Evolutionary conservation across 2,888 invertebrate genomes (phyloP), one percentile per base, ranked within the genome.

Genomic region (Chrysotoxum bicinctum): DNA sequence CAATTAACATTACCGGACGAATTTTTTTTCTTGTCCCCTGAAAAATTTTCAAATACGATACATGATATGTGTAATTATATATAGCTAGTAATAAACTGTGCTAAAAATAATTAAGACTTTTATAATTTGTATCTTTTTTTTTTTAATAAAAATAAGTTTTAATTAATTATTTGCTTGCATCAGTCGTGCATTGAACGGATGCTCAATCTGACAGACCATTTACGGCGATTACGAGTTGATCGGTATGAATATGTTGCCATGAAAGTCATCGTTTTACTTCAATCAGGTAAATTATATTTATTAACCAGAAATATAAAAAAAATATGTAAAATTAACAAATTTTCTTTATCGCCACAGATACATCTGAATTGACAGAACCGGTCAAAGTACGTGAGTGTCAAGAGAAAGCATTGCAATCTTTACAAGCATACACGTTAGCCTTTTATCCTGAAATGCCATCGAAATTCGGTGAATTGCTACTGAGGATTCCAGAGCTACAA

Each of bases 201-300:
- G 97, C 94, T 99, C 88, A 97, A 97, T 91, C 96, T 99, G 92
- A 98, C 98, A 0, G 97, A 98, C 90, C 98, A 98, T 92, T 93
- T 99, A 89, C 93, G 98, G 88, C 93, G 98, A 88, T 93, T 99
- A 87, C 94, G 97, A 88, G 97, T 99, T 43, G 98, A 99, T 93
- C 95, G 97, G 89, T 98, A 98, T 92, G 99, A 99, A 93, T 99
- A 98, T 92, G 98, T 98, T 88, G 98, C 98, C 88, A 95, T 99
- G 94, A 99, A 99, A 93, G 98, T 98, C 88, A 97, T 98, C 89
- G 96, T 98, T 82, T 94, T 98, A 68, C 94, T 98, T 89, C 97
- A 97, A 88, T 98, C 98, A 91, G 97, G 98, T 98, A 92, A 91
- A 90, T 87, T 35, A 12, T 52, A 10, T 14, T 19, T 40, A 9